Evolutionary conservation across 2,888 invertebrate genomes (phyloP), one percentile per base, ranked within the genome.

Genomic region (Bedellia somnulentella): DNA sequence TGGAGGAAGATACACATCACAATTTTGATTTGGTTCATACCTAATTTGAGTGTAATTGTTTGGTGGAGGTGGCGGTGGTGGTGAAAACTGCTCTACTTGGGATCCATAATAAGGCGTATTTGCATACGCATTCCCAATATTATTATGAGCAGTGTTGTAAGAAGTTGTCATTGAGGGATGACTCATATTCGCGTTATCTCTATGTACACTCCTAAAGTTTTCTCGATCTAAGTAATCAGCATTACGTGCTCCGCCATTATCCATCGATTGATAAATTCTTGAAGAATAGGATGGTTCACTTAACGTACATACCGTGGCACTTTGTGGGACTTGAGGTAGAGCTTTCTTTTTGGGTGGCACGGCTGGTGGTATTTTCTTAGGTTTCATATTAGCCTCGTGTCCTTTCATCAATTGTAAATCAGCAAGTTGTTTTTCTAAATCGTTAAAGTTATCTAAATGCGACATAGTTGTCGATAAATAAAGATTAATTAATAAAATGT

Each of bases 301-400:
- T 30, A 84, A 68, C 42, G 83, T 80, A 52, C 81, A 84, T 29
- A 89, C 78, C 3, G 80, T 76, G 43, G 85, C 85, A 57, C 89
- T 89, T 49, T 86, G 86, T 36, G 89, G 89, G 46, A 90, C 85
- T 84, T 86, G 63, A 9, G 78, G 71, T 47, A 64, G 63, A 36
- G 64, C 86, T 56, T 81, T 84, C 39, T 88, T 89, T 57, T 89
- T 89, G 6, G 89, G 89, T 26, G 89, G 89, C 34, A 89, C 88
- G 31, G 84, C 85, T 37, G 89, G 89, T 38, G 87, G 88, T 37
- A 86, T 71, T 63, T 87, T 89, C 52, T 75, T 61, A 13, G 57
- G 42, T 52, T 57, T 57, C 34, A 46, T 50, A n/a, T 56, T 37
- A 24, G 47, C 45, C 43, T 48, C 57, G 27, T 46, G 36, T 35